Conservation (phyloP, 2,888 invertebrate genomes). For the Amphimallon solstitiale region DNA sequence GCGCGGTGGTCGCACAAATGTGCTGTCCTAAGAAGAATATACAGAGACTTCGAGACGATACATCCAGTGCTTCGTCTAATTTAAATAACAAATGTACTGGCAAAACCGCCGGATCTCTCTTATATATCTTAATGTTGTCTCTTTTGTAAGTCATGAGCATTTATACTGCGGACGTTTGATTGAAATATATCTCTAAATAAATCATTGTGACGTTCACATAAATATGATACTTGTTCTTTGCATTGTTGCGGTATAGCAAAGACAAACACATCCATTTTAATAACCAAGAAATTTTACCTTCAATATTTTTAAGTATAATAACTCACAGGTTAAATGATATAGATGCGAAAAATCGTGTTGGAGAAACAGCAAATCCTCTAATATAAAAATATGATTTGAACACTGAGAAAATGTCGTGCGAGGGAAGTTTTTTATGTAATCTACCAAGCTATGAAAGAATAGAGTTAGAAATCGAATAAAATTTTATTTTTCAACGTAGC, state of each 20-base stretch:
- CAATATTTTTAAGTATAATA: too few relatives aligned
- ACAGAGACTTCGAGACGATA: conserved; percentile 52
- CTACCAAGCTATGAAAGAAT: too few relatives aligned
- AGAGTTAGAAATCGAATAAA: too few relatives aligned
- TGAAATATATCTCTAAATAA: conserved; percentile 15
- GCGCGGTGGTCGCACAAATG: conserved; percentile 46
- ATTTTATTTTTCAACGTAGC: too few relatives aligned
- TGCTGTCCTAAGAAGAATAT: conserved; percentile 50
- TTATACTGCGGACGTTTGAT: neutral
- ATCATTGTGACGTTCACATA: neutral
- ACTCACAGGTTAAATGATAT: too few relatives aligned
- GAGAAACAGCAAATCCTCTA: too few relatives aligned
- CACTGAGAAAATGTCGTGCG: too few relatives aligned
- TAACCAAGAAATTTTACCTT: too few relatives aligned
- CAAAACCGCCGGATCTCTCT: conserved; percentile 42
- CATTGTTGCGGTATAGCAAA: neutral
- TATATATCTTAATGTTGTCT: conserved; percentile 50
- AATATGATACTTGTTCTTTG: neutral
- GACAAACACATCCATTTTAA: neutral
- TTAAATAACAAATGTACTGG: conserved; percentile 44
- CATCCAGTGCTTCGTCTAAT: conserved; percentile 47
- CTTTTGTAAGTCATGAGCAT: conserved; percentile 51
- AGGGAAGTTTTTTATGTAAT: too few relatives aligned
- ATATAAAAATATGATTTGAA: too few relatives aligned
- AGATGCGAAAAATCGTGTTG: too few relatives aligned